Evolutionary conservation across 2,888 invertebrate species (phyloP), one percentile per base, ranked within the genome.

Genomic region (Myopa testacea): DNA sequence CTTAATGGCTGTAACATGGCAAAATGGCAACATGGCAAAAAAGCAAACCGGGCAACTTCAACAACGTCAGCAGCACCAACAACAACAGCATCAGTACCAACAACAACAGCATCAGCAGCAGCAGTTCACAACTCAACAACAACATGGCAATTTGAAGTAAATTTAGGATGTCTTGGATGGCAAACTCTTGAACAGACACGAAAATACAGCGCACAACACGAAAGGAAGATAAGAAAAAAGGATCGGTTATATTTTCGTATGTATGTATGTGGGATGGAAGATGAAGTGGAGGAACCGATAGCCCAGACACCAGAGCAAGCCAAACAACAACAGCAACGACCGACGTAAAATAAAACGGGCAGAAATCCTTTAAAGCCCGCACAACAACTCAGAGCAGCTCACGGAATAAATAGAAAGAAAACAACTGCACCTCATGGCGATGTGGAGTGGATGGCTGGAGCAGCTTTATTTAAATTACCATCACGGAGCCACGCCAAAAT

Each of bases 391-490:
- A 26, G 45, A 26, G 45, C 63, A 34, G 34, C 14, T 19, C 40
- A 16, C 45, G 62, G n/a, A 62, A 16, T 38, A 62, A 63, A 73
- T 62, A 7, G 73, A 71, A 65, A n/a, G 34, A 52, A 52, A 65
- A 5, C n/a, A 50, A 16, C 34, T 34, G 26, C 16, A 65, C 16
- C 52, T 65, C 50, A 19, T 45, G 38, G 73, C 37, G 62, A 38
- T 38, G 75, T 19, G 10, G 45, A 75, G 40, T 69, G 70, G 37
- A 26, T 14, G 69, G 34, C 50, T 45, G 52, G 55, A 70, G 70
- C 78, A 78, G 82, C 82, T 84, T 86, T 85, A 86, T 86, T 86
- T 86, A 86, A 86, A 85, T 86, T 85, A 84, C 83, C 84, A 86
- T 83, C 86, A 85, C 82, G 82, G 82, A 81, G 81, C 81, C 80